These are phyloP conservation scores for Tenthredo distinguenda DNA, from an alignment of 2,888 invertebrate species.

Conservation along the genomic window DNA sequence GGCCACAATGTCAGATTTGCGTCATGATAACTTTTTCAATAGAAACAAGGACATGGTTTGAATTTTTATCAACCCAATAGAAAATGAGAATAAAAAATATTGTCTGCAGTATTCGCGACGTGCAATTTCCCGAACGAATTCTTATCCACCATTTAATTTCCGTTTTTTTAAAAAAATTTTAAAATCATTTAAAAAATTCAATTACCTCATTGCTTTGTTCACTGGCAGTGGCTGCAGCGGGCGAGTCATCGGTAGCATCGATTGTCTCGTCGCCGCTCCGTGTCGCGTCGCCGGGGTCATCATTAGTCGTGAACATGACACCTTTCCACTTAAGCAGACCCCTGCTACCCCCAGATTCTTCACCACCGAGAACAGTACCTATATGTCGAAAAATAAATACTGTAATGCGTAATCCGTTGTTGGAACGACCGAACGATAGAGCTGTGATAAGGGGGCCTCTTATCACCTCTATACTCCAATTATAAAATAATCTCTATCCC, in stretches of 20 bases:
- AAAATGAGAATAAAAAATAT: no score
- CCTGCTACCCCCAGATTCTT: constrained; percentile 79
- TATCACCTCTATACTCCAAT: neutral
- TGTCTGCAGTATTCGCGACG: no score
- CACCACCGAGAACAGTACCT: constrained; percentile 72
- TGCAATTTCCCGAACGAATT: no score
- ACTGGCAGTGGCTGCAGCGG: constrained; percentile 59
- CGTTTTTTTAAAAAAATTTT: no score
- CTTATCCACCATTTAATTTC: no score
- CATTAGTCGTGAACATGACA: constrained; percentile 85
- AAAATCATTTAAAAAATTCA: neutral
- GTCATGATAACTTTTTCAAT: neutral
- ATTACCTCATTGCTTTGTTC: constrained; percentile 72
- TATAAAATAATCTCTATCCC: constrained; percentile 12
- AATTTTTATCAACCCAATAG: no score
- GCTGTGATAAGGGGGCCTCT: neutral
- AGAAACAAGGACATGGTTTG: no score
- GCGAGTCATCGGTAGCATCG: constrained; percentile 71
- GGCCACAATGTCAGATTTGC: neutral
- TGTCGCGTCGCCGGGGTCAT: constrained; percentile 78
- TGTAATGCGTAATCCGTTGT: neutral
- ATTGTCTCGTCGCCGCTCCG: constrained; percentile 76
- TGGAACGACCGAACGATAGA: neutral
- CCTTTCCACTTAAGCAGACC: constrained; percentile 90
- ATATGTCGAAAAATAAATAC: constrained; percentile 3